Base-by-base conservation (phyloP, 2,113 vertebrate genomes). In the Zosterops borbonicus region DNA sequence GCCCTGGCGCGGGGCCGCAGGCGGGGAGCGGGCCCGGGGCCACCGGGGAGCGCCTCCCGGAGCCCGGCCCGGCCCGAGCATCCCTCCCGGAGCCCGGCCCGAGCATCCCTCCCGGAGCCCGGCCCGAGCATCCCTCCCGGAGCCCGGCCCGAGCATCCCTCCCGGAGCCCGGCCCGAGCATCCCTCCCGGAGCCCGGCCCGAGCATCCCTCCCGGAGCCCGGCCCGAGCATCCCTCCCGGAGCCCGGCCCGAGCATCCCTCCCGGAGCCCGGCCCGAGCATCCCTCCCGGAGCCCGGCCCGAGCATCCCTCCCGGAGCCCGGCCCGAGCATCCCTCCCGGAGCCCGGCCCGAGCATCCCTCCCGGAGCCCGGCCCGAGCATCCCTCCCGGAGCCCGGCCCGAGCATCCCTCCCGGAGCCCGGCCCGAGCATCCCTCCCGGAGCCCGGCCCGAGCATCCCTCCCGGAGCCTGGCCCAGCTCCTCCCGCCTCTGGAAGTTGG, bases 401-500 rank as follows among this genome's bases (percentile, higher is more conserved):
- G 37, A 35, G 35, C 35, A 35, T 35, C 35, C 35, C 35, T 35
- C 35, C 35, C 35, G 35, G 35, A 35, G 35, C 35, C 35, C 35
- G 35, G 35, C 35, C 79, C 49, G 24, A n/a, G n/a, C n/a, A n/a
- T n/a, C n/a, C n/a, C n/a, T n/a, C n/a, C n/a, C n/a, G n/a, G n/a
- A n/a, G n/a, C n/a, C 35, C 35, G 35, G 42, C 21, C 92, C 93
- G 55, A 87, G 95, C 94, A 93, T 88, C 95, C 87, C 95, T 87
- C 70, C 37, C 37, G 37, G 9, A 9, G 37, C 37, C 37, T 5
- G 37, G 9, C 37, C 37, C 9, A 9, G 62, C 77, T 90, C 93
- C 37, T 86, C 90, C 87, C 44, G n/a, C 62, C 50, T 96, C 96
- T 97, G 94, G 95, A 98, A 98, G 98, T 98, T 96, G 53, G 83